A percentile compares a stretch with the other conserved stretches of the same genome.
phyloP scores from a whole-genome alignment of 1,140 invertebrate species.

The Dysdera silvatica region DNA sequence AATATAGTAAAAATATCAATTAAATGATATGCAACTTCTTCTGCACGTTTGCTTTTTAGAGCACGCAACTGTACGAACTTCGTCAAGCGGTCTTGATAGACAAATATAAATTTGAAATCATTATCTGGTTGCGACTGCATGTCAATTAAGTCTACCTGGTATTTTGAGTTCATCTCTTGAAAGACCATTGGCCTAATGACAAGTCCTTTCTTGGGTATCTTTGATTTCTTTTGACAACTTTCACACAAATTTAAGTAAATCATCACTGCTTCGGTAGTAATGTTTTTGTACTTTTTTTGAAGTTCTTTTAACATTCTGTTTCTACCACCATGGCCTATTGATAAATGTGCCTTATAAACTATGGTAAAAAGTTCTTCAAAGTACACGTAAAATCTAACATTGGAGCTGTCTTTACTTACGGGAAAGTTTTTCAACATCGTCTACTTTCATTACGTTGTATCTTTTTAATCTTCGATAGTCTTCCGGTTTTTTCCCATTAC shows the following conservation, averaged over 20 bases:
- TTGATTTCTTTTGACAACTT: conserved; percentile 8
- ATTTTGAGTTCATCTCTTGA: conserved; percentile 19
- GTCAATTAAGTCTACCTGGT: conserved; percentile 11
- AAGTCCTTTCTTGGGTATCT: conserved; percentile 4
- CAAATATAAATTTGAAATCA: conserved; percentile 13
- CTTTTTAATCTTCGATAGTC: too few species aligned
- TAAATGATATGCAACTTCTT: background rate
- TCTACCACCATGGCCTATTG: conserved; percentile 14
- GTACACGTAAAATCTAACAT: too few species aligned
- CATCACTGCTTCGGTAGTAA: conserved; percentile 8
- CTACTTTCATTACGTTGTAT: too few species aligned
- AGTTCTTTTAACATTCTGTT: conserved; percentile 19
- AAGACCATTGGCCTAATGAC: conserved; percentile 6
- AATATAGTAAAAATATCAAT: conserved; percentile 13
- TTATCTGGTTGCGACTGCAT: conserved; percentile 3
- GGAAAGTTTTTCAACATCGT: too few species aligned
- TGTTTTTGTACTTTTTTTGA: conserved; percentile 15
- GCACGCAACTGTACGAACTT: conserved; percentile 5
- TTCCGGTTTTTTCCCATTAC: too few species aligned
- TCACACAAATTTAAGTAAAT: conserved; percentile 19
- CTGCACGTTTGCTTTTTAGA: conserved; percentile 13
- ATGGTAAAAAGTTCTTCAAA: conserved; percentile 23
- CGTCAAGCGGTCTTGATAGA: background rate
- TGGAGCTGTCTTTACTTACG: too few species aligned
- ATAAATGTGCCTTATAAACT: conserved; percentile 9